Percentiles rank a stretch among this genome's conserved stretches.
Evolutionary conservation across 2,113 vertebrate species (phyloP).

Genomic region (Pyxicephalus adspersus): DNA sequence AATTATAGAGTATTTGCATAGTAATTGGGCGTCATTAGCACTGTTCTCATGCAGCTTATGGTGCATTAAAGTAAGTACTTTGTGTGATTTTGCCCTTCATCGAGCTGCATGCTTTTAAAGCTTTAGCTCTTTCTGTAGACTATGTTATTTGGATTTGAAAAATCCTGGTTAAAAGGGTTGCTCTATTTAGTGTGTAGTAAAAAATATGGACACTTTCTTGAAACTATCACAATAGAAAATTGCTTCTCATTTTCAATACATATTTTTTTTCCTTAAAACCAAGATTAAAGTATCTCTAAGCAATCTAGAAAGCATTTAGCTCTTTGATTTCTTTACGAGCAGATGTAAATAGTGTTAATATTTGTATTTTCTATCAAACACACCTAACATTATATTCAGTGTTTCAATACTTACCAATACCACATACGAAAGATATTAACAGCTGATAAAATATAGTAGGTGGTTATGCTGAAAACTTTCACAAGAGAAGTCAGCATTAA

Average conservation of each 20-base stretch:
- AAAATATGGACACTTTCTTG: background rate
- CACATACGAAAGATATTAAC: background rate
- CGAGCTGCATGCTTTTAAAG: constrained; percentile 54
- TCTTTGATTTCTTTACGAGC: constrained; percentile 4
- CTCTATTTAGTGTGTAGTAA: background rate
- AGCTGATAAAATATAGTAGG: background rate
- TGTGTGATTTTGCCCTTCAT: constrained; percentile 49
- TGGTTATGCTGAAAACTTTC: too few relatives aligned
- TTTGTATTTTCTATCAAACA: constrained; percentile 6
- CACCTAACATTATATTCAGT: background rate
- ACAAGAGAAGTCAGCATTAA: too few relatives aligned
- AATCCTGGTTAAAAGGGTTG: constrained; percentile 24
- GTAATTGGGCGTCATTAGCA: constrained; percentile 59
- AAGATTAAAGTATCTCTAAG: background rate
- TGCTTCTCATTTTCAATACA: constrained; percentile 5
- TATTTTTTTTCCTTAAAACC: constrained; percentile 10
- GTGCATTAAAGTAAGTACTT: constrained; percentile 27
- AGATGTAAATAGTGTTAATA: background rate
- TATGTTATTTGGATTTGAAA: constrained; percentile 43
- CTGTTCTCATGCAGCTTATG: constrained; percentile 51
- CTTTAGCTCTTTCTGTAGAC: constrained; percentile 20
- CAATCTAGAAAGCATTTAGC: constrained; percentile 9
- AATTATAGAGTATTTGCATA: constrained; percentile 63
- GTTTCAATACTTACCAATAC: constrained; percentile 8
- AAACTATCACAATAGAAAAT: constrained; percentile 30